Percentiles rank a stretch among this genome's conserved stretches.
phyloP scores from a whole-genome alignment of 2,888 invertebrate species.

The Phaedon cochleariae region DNA sequence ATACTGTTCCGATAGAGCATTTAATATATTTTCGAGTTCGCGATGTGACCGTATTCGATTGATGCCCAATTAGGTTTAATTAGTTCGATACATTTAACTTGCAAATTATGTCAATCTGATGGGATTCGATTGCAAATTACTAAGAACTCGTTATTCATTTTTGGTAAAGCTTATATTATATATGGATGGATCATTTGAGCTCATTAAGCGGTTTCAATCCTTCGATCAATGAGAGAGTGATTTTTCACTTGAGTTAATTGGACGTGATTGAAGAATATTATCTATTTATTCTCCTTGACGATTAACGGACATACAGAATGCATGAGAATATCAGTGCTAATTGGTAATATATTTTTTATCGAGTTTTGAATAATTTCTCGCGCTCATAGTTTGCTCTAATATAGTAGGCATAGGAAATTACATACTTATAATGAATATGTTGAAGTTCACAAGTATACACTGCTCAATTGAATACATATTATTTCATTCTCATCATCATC shows the following conservation, averaged over 20 bases:
- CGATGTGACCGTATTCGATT: conserved; percentile 2
- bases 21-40: too few relatives aligned
- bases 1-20: too few relatives aligned
- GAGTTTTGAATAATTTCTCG: neutral
- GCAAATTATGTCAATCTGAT: conserved; percentile 26
- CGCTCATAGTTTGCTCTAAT: too few relatives aligned
- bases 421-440: too few relatives aligned
- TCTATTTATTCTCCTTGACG: neutral
- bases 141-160: neutral
- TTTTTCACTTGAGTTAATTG: neutral
- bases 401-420: too few relatives aligned
- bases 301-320: neutral
- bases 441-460: too few relatives aligned
- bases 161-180: neutral
- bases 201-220: neutral
- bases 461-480: too few relatives aligned
- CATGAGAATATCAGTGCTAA: neutral
- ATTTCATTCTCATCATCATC: too few relatives aligned
- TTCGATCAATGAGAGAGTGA: neutral
- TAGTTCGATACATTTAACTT: conserved; percentile 28
- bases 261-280: neutral
- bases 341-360: neutral
- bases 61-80: conserved; percentile 27
- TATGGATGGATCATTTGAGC: neutral
- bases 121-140: conserved; percentile 6